Conservation (phyloP, 2,113 vertebrate species). For the Halichoeres trimaculatus region DNA sequence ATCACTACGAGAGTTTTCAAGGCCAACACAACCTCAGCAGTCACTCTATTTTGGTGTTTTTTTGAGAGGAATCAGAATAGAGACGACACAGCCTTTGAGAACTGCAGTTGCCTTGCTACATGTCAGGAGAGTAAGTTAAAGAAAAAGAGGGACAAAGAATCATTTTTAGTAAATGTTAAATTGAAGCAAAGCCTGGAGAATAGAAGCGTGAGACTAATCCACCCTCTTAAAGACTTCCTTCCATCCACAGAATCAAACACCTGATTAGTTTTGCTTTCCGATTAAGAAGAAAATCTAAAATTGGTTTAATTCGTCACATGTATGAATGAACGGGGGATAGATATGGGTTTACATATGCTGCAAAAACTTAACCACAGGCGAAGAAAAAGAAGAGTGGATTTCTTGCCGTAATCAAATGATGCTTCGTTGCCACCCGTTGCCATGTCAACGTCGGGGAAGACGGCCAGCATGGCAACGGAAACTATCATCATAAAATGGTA, state of each 20-base stretch:
- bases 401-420: slow-evolving; percentile 84
- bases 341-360: slow-evolving; percentile 87
- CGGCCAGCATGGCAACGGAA: slow-evolving; percentile 95
- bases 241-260: slow-evolving; percentile 95
- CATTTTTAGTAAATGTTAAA: slow-evolving; percentile 57
- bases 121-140: slow-evolving; percentile 64
- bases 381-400: slow-evolving; percentile 84
- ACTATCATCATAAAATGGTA: slow-evolving; percentile 99
- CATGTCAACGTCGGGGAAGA: slow-evolving; percentile 85
- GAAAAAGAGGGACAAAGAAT: slow-evolving; percentile 17
- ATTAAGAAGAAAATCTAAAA: slow-evolving; percentile 76
- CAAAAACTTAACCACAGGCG: slow-evolving; percentile 88
- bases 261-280: slow-evolving; percentile 84
- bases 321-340: slow-evolving; percentile 68
- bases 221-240: slow-evolving; percentile 82
- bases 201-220: slow-evolving; percentile 58
- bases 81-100: slow-evolving; percentile 75
- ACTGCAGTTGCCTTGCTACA: slow-evolving; percentile 77
- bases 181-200: slow-evolving; percentile 72
- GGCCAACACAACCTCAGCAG: slow-evolving; percentile 59
- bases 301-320: slow-evolving; percentile 78
- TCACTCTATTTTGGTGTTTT: slow-evolving; percentile 44
- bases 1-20: slow-evolving; percentile 69
- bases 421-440: slow-evolving; percentile 93
- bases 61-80: slow-evolving; percentile 71